Evolutionary conservation across 1,140 invertebrate species (phyloP).

Genomic region (Aleiodes sp.): DNA sequence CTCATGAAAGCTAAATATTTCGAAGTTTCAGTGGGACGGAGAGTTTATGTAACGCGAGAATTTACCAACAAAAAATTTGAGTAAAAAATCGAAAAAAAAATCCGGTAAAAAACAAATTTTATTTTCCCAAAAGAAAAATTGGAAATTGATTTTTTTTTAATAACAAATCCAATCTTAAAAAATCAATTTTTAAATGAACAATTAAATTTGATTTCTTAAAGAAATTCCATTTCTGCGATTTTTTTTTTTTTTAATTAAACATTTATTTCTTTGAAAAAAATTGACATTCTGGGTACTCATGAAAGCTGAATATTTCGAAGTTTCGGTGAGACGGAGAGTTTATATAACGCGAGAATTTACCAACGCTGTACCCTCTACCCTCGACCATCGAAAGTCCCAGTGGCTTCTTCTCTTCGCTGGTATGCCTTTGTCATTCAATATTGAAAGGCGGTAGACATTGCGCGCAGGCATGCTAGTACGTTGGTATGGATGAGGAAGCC

Average conservation of each 20-base stretch:
- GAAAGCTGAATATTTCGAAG: slow-evolving; percentile 23
- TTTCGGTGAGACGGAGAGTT: slow-evolving; percentile 37
- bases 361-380: neutral
- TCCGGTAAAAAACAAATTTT: too few relatives aligned
- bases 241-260: too few relatives aligned
- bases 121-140: too few relatives aligned
- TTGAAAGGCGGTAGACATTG: slow-evolving; percentile 42
- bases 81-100: too few relatives aligned
- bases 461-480: slow-evolving; percentile 59
- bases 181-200: too few relatives aligned
- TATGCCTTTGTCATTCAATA: slow-evolving; percentile 68
- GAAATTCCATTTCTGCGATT: too few relatives aligned
- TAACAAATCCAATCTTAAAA: too few relatives aligned
- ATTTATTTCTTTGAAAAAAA: slow-evolving; percentile 26
- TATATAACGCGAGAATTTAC: slow-evolving; percentile 27
- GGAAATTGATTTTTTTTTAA: too few relatives aligned
- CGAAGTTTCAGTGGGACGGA: slow-evolving; percentile 36
- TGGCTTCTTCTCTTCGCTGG: slow-evolving; percentile 67
- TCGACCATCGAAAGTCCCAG: slow-evolving; percentile 34
- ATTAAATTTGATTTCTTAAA: too few relatives aligned
- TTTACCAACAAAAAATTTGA: too few relatives aligned
- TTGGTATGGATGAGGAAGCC: slow-evolving; percentile 59
- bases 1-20: slow-evolving; percentile 33
- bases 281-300: too few relatives aligned
- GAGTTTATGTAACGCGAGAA: slow-evolving; percentile 23